phyloP scores from a whole-genome alignment of 2,113 vertebrate genomes.

The Ploceus nigricollis region DNA sequence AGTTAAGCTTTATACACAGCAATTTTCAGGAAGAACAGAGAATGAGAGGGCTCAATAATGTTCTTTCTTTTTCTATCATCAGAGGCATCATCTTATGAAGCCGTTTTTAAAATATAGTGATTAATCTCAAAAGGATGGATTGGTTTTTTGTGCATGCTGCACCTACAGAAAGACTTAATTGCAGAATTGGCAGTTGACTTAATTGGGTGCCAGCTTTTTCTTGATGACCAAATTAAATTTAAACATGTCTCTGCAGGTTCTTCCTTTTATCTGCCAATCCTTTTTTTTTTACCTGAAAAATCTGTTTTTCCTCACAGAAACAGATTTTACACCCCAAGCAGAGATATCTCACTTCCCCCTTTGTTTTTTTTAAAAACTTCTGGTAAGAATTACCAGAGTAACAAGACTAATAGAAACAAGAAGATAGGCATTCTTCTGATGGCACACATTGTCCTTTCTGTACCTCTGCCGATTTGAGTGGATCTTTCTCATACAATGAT shows the following conservation, averaged over 20 bases:
- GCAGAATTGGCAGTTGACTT: not conserved
- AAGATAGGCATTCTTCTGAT: not conserved
- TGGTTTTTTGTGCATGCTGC: not conserved
- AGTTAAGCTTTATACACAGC: not conserved
- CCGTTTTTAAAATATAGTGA: not conserved
- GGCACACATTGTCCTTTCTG: accelerated
- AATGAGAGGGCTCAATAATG: not conserved
- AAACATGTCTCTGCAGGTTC: not conserved
- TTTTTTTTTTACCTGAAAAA: not conserved
- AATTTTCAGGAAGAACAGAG: not conserved
- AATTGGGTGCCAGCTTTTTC: not conserved
- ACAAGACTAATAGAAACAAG: not conserved
- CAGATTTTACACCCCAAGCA: not conserved
- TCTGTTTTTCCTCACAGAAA: not conserved
- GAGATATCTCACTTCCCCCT: not conserved
- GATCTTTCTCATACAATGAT: not conserved
- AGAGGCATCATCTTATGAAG: not conserved
- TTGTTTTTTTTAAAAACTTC: not conserved
- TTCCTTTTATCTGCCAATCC: not conserved
- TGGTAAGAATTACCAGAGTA: not conserved
- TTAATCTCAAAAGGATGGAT: not conserved
- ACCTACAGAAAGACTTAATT: not conserved
- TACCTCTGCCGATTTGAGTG: not conserved
- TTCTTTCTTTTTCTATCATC: not conserved
- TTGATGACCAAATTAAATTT: not conserved